A percentile compares a stretch with the other conserved stretches of the same genome.
Conservation (phyloP, 2,113 vertebrate genomes). For the Cebidichthys violaceus region DNA sequence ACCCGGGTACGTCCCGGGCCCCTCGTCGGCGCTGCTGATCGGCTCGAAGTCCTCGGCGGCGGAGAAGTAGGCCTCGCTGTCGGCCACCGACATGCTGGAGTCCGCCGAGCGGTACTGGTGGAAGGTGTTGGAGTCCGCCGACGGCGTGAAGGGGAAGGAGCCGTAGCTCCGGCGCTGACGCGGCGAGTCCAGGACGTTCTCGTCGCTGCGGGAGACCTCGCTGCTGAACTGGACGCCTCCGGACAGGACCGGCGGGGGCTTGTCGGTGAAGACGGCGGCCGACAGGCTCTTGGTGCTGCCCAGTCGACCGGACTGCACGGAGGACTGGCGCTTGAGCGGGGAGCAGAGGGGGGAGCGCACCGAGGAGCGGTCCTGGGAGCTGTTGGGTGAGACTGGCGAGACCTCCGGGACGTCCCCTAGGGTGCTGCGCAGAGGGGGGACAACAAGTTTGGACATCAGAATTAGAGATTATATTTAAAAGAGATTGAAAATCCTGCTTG, state of each 20-base stretch:
- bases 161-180: conserved; percentile 96
- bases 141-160: conserved; percentile 96
- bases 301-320: conserved; percentile 91
- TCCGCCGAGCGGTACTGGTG: conserved; percentile 97
- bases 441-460: neutral
- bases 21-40: conserved; percentile 94
- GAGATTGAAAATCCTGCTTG: neutral
- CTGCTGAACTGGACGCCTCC: conserved; percentile 95
- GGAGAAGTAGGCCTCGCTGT: conserved; percentile 98
- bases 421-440: conserved; percentile 75
- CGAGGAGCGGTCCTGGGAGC: conserved; percentile 85
- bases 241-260: conserved; percentile 83
- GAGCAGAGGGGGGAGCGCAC: conserved; percentile 92
- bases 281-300: conserved; percentile 98
- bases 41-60: conserved; percentile 97
- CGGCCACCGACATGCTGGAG: conserved; percentile 97
- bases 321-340: conserved; percentile 92
- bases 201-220: conserved; percentile 95
- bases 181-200: conserved; percentile 95
- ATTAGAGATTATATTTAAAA: neutral
- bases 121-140: conserved; percentile 96
- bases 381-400: conserved; percentile 87
- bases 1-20: conserved; percentile 96
- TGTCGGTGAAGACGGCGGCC: conserved; percentile 92
- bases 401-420: conserved; percentile 84